Evolutionary conservation across 2,113 vertebrate genomes (phyloP).

Genomic region (Macaca nemestrina): DNA sequence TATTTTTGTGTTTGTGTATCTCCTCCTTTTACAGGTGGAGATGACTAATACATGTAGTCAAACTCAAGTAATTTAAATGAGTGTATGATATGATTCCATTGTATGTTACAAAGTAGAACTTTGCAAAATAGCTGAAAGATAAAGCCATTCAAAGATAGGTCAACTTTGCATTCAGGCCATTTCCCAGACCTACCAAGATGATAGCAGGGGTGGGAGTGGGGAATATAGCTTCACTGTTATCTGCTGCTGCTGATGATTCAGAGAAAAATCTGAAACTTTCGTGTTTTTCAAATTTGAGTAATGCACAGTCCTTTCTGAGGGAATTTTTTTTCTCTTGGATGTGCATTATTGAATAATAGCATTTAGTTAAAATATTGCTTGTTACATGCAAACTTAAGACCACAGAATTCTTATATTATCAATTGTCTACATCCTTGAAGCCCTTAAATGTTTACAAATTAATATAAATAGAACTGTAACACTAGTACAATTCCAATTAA

Average conservation of each 20-base stretch:
- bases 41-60: neutral
- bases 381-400: constrained; percentile 5
- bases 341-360: constrained; percentile 20
- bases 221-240: neutral
- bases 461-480: constrained; percentile 8
- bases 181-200: neutral
- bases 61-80: neutral
- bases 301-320: neutral
- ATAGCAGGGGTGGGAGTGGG: neutral
- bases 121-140: neutral
- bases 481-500: constrained; percentile 55
- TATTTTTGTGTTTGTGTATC: neutral
- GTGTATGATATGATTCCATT: neutral
- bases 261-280: constrained; percentile 34
- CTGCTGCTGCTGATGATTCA: neutral
- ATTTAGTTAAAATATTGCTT: constrained; percentile 50
- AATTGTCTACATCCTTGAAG: constrained; percentile 21
- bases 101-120: neutral
- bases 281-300: constrained; percentile 39
- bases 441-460: constrained; percentile 53
- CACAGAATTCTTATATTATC: constrained; percentile 10
- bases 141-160: neutral
- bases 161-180: neutral
- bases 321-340: neutral
- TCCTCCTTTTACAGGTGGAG: neutral